Percentiles rank a stretch among this genome's conserved stretches.
Evolutionary conservation across 2,113 vertebrate genomes (phyloP).

Genomic region (Sitta europaea): DNA sequence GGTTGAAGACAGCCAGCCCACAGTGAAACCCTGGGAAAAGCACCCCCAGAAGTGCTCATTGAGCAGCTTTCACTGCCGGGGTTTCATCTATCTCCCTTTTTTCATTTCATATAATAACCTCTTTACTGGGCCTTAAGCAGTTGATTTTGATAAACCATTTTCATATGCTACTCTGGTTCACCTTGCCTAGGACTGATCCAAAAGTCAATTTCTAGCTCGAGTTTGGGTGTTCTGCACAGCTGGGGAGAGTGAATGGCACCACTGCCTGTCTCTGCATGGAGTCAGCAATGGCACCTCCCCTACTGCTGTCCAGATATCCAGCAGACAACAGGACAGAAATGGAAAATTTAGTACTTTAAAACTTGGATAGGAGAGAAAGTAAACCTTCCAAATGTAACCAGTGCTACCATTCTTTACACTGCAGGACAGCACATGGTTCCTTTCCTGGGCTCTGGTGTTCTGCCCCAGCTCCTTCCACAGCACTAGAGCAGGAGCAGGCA

Average conservation of each 20-base stretch:
- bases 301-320: accelerated
- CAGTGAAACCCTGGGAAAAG: neutral
- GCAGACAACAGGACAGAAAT: accelerated
- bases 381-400: neutral
- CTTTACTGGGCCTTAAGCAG: neutral
- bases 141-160: neutral
- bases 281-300: neutral
- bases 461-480: neutral
- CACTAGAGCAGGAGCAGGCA: accelerated
- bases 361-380: accelerated
- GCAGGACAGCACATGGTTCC: accelerated
- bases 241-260: neutral
- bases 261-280: neutral
- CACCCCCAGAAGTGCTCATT: accelerated
- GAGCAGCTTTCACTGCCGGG: neutral
- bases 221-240: neutral
- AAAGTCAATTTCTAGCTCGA: accelerated
- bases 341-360: neutral
- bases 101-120: neutral
- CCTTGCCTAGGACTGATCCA: neutral
- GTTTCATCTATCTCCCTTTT: neutral
- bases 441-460: accelerated
- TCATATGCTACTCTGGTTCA: accelerated
- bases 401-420: neutral
- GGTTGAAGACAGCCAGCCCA: accelerated